Conservation (phyloP, 2,888 invertebrate genomes). For the Sminthurinus aureus region DNA sequence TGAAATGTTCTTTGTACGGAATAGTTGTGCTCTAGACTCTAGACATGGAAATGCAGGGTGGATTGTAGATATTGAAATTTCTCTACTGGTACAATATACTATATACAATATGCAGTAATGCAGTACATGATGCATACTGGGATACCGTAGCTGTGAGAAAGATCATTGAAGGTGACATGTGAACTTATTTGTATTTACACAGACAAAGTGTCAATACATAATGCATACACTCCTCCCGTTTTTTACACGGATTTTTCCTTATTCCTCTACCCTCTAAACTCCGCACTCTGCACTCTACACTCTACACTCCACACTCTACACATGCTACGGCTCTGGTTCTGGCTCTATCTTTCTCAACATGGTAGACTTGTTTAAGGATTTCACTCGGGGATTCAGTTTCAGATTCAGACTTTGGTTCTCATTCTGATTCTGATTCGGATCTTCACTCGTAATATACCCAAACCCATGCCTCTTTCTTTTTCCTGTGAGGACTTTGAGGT, state of each 20-base stretch:
- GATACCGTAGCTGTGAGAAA: conserved; percentile 3
- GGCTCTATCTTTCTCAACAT: neutral
- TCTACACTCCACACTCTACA: no score
- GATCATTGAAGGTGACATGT: conserved; percentile 32
- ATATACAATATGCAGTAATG: neutral
- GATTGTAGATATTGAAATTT: no score
- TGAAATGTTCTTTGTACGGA: no score
- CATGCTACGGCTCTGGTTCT: no score
- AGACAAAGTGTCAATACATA: conserved; percentile 32
- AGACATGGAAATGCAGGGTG: no score
- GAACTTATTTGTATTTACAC: conserved; percentile 34
- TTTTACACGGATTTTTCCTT: conserved; percentile 1
- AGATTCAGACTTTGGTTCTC: neutral
- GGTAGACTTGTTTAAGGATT: neutral
- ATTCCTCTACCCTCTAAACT: neutral
- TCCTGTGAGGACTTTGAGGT: neutral
- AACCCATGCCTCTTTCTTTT: neutral
- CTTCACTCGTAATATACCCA: neutral
- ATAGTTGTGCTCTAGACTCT: no score
- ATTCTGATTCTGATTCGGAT: neutral
- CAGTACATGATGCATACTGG: neutral
- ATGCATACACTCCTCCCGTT: neutral
- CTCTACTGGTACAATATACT: neutral
- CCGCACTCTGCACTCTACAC: no score
- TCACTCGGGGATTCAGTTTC: neutral